Conservation (phyloP, 2,888 invertebrate species). For the Rotaria sp. region DNA sequence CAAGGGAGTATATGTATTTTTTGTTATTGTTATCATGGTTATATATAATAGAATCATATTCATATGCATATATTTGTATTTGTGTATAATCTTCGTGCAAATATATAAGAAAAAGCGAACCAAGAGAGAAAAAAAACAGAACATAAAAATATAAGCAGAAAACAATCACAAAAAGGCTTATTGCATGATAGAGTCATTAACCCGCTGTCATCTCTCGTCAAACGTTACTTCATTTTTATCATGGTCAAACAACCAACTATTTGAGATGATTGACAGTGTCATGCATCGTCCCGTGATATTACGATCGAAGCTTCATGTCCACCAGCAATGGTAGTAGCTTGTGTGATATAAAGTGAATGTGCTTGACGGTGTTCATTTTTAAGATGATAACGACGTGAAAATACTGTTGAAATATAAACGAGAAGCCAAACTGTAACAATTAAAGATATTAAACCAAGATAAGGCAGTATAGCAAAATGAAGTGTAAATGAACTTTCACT, state of each 20-base stretch:
- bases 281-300: neutral
- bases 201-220: neutral
- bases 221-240: neutral
- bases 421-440: neutral
- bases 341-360: neutral
- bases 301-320: neutral
- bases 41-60: neutral
- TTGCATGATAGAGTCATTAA: neutral
- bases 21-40: neutral
- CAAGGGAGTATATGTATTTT: neutral
- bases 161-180: neutral
- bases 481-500: neutral
- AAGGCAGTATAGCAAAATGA: neutral
- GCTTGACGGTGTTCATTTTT: neutral
- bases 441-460: neutral
- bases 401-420: neutral
- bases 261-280: neutral
- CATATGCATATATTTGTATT: neutral
- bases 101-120: neutral
- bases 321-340: neutral
- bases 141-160: neutral
- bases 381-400: neutral
- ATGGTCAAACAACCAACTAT: neutral
- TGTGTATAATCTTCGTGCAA: neutral
- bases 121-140: neutral